A percentile compares a stretch with the other conserved stretches of the same genome.
Evolutionary conservation across 2,113 vertebrate genomes (phyloP).

Genomic region (Guaruba guarouba): DNA sequence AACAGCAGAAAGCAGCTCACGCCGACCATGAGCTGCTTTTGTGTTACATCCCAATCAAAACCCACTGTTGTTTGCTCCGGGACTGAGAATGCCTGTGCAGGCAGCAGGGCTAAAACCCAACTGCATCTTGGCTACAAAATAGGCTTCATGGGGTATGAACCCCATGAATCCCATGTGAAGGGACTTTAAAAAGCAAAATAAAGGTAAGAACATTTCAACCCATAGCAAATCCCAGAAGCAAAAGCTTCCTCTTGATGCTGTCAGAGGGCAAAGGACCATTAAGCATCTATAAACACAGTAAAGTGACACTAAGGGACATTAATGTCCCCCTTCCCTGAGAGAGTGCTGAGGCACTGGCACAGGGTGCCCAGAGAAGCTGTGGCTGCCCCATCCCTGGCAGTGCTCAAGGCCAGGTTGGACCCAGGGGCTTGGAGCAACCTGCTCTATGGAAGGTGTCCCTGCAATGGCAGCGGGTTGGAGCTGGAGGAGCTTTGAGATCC

Average conservation of each 20-base stretch:
- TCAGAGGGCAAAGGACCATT: background rate
- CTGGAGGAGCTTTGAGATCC: background rate
- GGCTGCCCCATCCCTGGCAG: background rate
- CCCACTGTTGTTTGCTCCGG: rapidly evolving
- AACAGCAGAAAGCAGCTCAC: background rate
- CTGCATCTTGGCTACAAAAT: rapidly evolving
- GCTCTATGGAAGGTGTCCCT: background rate
- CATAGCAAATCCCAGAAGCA: background rate
- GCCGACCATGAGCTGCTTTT: background rate
- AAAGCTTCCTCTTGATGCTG: background rate
- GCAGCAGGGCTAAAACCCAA: background rate
- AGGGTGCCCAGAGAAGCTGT: background rate
- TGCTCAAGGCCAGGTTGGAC: no score
- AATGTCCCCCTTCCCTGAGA: background rate
- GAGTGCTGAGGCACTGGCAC: background rate
- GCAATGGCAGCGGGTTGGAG: background rate
- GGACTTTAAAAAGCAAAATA: background rate
- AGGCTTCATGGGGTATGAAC: background rate
- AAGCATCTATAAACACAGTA: background rate
- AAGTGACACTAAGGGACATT: background rate
- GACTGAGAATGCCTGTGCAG: background rate
- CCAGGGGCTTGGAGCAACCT: background rate
- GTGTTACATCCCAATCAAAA: background rate
- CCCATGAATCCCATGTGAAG: background rate
- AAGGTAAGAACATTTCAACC: background rate